Percentiles rank a stretch among this genome's conserved stretches.
phyloP scores from a whole-genome alignment of 2,888 invertebrate species.

The Cheiracanthium punctorium region DNA sequence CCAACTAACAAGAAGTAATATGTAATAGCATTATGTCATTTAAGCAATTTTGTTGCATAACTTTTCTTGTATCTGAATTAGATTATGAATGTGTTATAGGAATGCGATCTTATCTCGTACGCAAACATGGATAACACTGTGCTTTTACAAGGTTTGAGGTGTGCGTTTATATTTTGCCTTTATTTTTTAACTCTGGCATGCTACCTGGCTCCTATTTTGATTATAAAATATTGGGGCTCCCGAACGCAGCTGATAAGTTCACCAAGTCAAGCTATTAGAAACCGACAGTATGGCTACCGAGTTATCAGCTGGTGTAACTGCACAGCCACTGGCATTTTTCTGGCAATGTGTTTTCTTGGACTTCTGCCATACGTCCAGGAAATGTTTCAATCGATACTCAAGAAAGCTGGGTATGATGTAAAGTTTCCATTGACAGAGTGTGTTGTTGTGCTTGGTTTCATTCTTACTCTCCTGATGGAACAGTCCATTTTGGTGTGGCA shows the following conservation, averaged over 20 bases:
- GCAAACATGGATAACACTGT: constrained; percentile 39
- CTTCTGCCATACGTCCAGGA: constrained; percentile 76
- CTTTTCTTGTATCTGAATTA: too few species aligned
- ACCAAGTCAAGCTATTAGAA: constrained; percentile 32
- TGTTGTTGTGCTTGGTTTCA: constrained; percentile 75
- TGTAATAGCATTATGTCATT: too few species aligned
- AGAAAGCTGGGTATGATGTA: constrained; percentile 68
- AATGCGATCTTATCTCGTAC: not conserved
- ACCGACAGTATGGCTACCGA: constrained; percentile 35
- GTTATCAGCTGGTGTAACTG: constrained; percentile 73
- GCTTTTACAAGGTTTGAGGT: constrained; percentile 26
- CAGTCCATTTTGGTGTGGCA: constrained; percentile 72
- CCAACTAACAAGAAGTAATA: too few species aligned
- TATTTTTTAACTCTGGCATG: constrained; percentile 57
- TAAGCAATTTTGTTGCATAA: too few species aligned
- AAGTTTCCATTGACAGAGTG: constrained; percentile 74
- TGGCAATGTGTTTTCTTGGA: constrained; percentile 76
- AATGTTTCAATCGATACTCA: constrained; percentile 73
- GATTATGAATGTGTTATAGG: too few species aligned
- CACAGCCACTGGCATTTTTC: constrained; percentile 76
- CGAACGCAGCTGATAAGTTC: constrained; percentile 41
- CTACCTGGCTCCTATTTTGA: constrained; percentile 54
- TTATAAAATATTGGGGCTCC: constrained; percentile 60
- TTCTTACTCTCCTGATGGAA: constrained; percentile 75
- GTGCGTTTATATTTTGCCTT: constrained; percentile 53